Evolutionary conservation across 2,888 invertebrate genomes (phyloP).

Genomic region (Therioaphis trifolii): DNA sequence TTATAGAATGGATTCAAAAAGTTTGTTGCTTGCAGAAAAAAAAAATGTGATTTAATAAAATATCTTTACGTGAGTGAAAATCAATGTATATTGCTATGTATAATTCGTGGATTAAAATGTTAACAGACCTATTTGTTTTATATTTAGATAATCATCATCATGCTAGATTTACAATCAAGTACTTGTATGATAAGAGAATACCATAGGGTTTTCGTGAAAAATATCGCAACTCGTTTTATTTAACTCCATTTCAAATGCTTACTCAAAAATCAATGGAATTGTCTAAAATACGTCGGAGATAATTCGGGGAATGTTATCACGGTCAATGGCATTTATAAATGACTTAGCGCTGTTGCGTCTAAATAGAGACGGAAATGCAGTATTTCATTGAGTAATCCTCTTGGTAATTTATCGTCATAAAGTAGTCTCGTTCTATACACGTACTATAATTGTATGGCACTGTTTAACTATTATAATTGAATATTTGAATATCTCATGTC

Average conservation of each 20-base stretch:
- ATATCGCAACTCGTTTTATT: too few species aligned
- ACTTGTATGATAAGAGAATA: too few species aligned
- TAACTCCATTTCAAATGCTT: not conserved
- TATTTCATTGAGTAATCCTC: conserved; percentile 24
- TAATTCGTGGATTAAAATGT: too few species aligned
- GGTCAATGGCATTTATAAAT: conserved; percentile 24
- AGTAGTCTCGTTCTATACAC: not conserved
- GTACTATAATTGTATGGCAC: conserved; percentile 12
- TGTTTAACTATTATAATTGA: conserved; percentile 19
- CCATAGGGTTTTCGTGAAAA: too few species aligned
- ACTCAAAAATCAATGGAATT: not conserved
- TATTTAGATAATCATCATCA: too few species aligned
- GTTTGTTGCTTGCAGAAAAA: too few species aligned
- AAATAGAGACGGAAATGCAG: conserved; percentile 13
- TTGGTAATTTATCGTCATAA: conserved; percentile 43
- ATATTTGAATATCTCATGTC: conserved; percentile 14
- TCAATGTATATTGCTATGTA: too few species aligned
- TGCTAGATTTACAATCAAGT: too few species aligned
- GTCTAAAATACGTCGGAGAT: not conserved
- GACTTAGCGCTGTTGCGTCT: conserved; percentile 14
- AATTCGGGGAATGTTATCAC: conserved; percentile 31
- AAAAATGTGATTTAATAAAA: too few species aligned
- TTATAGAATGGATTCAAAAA: too few species aligned
- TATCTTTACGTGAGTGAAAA: too few species aligned
- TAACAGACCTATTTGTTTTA: too few species aligned